A percentile compares a stretch with the other conserved stretches of the same genome.
Evolutionary conservation across 2,888 invertebrate species (phyloP).

Genomic region (Cecidostiba fungosa): DNA sequence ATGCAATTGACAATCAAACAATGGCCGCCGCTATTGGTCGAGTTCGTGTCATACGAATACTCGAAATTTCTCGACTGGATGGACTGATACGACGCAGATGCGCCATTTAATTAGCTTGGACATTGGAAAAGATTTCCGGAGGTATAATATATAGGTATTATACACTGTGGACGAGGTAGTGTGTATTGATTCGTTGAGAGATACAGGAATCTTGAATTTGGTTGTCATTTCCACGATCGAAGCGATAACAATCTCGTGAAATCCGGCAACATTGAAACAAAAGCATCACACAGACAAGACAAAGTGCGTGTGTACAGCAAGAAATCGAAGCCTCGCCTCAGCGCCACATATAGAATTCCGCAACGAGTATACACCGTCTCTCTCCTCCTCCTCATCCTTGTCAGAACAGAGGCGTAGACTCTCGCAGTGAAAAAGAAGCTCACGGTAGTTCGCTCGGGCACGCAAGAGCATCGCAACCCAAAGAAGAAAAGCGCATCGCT

Average conservation of each 20-base stretch:
- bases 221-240: too few species aligned
- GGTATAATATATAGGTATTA: not conserved
- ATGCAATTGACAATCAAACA: constrained; percentile 52
- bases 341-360: not conserved
- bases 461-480: not conserved
- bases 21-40: constrained; percentile 9
- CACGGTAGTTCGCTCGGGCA: not conserved
- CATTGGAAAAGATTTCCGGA: not conserved
- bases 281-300: not conserved
- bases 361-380: not conserved
- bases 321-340: constrained; percentile 7
- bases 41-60: not conserved
- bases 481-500: constrained; percentile 16
- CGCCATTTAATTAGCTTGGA: not conserved
- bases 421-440: not conserved
- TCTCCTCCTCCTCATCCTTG: not conserved
- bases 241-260: too few species aligned
- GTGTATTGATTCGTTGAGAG: too few species aligned
- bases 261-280: not conserved
- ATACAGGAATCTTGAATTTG: too few species aligned
- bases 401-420: constrained; percentile 1
- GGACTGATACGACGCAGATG: not conserved
- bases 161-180: too few species aligned
- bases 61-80: constrained; percentile 24
- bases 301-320: not conserved